phyloP scores from a whole-genome alignment of 1,140 invertebrate genomes.

The Neodiprion lecontei region DNA sequence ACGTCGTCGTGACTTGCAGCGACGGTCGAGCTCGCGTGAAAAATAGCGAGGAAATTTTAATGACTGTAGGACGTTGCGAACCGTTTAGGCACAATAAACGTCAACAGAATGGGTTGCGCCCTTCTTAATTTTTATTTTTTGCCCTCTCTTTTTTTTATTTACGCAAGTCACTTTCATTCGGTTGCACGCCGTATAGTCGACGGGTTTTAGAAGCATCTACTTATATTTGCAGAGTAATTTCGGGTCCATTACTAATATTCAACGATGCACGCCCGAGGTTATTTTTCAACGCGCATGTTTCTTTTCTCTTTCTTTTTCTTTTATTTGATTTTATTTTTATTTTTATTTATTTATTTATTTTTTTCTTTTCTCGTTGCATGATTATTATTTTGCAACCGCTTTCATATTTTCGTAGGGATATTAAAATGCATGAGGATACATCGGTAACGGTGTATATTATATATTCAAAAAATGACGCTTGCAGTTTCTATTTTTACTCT shows the following conservation, averaged over 20 bases:
- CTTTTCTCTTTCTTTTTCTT: neutral
- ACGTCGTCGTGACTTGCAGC: neutral
- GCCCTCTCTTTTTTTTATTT: conserved; percentile 35
- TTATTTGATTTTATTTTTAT: neutral
- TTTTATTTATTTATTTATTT: conserved; percentile 42
- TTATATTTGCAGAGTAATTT: conserved; percentile 3
- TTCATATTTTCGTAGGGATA: conserved; percentile 19
- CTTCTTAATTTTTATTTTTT: conserved; percentile 28
- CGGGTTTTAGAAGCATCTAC: neutral
- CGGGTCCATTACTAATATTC: neutral
- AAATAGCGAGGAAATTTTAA: conserved; percentile 44
- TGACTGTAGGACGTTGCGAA: conserved; percentile 33
- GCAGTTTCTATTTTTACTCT: conserved; percentile 1
- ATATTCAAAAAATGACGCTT: conserved; percentile 10
- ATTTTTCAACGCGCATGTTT: neutral
- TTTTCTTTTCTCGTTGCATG: conserved; percentile 13
- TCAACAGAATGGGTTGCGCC: conserved; percentile 43
- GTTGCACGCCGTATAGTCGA: conserved; percentile 17
- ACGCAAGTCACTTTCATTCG: conserved; percentile 45
- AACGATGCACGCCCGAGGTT: neutral
- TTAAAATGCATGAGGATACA: neutral
- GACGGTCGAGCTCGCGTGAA: conserved; percentile 2
- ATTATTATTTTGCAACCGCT: neutral
- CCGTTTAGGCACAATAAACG: conserved; percentile 54
- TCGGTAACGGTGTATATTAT: conserved; percentile 13